A percentile compares a stretch with the other conserved stretches of the same genome.
These are phyloP conservation scores for Darevskia mixta DNA, from an alignment of 2,797 vertebrate species.

Conservation along the genomic window DNA sequence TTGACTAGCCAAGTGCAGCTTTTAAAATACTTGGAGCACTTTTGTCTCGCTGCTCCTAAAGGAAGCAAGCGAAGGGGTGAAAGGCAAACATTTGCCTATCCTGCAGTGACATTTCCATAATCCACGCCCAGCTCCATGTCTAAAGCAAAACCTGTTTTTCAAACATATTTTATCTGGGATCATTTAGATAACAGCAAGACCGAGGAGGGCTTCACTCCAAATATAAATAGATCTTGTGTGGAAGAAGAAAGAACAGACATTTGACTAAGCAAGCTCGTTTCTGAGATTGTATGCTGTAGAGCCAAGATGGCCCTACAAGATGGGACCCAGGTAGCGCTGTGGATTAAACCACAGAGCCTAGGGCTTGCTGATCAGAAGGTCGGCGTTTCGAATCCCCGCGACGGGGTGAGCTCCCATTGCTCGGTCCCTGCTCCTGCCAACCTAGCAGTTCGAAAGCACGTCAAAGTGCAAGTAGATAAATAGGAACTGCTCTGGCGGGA, in stretches of 20 bases:
- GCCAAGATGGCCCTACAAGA: too few species aligned
- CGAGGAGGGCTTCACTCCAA: background rate
- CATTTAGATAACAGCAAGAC: accelerated
- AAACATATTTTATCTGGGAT: slow-evolving; percentile 26
- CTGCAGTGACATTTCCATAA: slow-evolving; percentile 78
- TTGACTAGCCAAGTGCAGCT: background rate
- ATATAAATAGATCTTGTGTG: background rate
- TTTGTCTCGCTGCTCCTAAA: slow-evolving; percentile 25
- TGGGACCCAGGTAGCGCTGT: too few species aligned
- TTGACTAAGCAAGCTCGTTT: background rate
- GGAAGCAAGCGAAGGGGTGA: slow-evolving; percentile 45
- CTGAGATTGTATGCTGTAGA: background rate
- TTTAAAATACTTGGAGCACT: background rate
- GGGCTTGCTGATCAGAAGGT: too few species aligned
- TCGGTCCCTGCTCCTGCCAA: too few species aligned
- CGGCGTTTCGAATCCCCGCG: too few species aligned
- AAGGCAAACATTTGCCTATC: slow-evolving; percentile 75
- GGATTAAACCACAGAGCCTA: too few species aligned
- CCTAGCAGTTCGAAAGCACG: too few species aligned
- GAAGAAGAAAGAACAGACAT: background rate
- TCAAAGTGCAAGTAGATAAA: too few species aligned
- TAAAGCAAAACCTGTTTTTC: slow-evolving; percentile 65
- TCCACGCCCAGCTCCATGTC: slow-evolving; percentile 46
- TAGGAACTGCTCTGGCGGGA: too few species aligned
- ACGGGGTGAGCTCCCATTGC: too few species aligned